Evolutionary conservation across 2,888 invertebrate genomes (phyloP).

Genomic region (Campaea margaritaria): DNA sequence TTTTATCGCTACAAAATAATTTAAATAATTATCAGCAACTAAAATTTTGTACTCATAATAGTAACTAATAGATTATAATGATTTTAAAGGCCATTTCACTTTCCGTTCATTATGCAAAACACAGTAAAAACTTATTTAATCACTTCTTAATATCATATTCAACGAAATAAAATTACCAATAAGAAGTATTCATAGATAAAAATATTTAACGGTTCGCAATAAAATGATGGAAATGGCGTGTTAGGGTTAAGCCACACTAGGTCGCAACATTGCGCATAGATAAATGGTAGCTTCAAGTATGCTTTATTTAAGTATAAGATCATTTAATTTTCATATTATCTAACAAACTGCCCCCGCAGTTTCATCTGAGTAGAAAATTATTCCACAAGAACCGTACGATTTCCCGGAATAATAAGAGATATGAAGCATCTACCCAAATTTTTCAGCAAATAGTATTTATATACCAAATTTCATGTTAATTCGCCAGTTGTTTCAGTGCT

Average conservation of each 20-base stretch:
- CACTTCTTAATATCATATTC: constrained; percentile 71
- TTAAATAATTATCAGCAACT: constrained; percentile 37
- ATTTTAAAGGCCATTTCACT: constrained; percentile 43
- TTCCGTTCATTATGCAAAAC: constrained; percentile 57
- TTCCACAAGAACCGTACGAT: too few species aligned
- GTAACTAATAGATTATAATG: constrained; percentile 41
- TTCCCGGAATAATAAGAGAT: too few species aligned
- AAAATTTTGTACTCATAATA: constrained; percentile 35
- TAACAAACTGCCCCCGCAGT: too few species aligned
- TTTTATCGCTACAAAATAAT: constrained; percentile 34
- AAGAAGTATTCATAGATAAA: constrained; percentile 68
- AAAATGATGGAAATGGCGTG: constrained; percentile 77
- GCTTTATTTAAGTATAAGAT: too few species aligned
- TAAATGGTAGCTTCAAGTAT: too few species aligned
- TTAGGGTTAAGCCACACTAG: constrained; percentile 49
- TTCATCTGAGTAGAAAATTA: too few species aligned
- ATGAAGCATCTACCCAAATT: too few species aligned
- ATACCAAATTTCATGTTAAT: too few species aligned
- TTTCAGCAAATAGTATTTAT: too few species aligned
- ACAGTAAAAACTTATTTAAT: constrained; percentile 68
- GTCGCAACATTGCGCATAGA: too few species aligned
- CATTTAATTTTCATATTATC: too few species aligned
- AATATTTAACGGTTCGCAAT: constrained; percentile 70
- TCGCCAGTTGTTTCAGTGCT: too few species aligned
- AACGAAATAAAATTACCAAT: constrained; percentile 74